phyloP scores from a whole-genome alignment of 2,888 invertebrate species.

The Leptopilina myrica region DNA sequence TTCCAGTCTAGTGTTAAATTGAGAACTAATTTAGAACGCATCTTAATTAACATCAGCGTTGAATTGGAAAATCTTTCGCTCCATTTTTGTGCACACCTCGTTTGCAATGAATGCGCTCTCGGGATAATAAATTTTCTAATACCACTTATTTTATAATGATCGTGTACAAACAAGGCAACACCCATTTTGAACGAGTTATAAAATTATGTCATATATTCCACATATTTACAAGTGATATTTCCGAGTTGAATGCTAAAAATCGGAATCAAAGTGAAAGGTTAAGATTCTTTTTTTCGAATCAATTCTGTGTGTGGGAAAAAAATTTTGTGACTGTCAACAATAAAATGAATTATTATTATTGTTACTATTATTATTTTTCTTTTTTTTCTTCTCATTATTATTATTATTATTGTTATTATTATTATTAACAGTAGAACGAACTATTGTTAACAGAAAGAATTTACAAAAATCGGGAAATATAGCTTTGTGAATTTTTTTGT shows the following conservation, averaged over 20 bases:
- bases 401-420: too few species aligned
- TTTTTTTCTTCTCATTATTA: too few species aligned
- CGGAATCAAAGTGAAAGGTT: conserved; percentile 8
- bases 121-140: conserved; percentile 36
- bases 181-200: conserved; percentile 16
- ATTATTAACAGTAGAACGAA: too few species aligned
- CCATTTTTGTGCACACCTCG: conserved; percentile 11
- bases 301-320: background rate
- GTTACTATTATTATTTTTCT: too few species aligned
- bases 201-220: conserved; percentile 36
- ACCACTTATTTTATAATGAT: conserved; percentile 13
- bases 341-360: too few species aligned
- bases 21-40: too few species aligned
- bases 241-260: background rate
- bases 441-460: too few species aligned
- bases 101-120: conserved; percentile 33
- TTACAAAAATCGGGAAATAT: too few species aligned
- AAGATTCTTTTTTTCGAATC: background rate
- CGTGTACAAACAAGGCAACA: background rate
- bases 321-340: too few species aligned
- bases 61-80: conserved; percentile 9
- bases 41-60: background rate
- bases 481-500: background rate
- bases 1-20: too few species aligned
- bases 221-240: conserved; percentile 29